Evolutionary conservation across 2,797 vertebrate genomes (phyloP).

Genomic region (Argya squamiceps): DNA sequence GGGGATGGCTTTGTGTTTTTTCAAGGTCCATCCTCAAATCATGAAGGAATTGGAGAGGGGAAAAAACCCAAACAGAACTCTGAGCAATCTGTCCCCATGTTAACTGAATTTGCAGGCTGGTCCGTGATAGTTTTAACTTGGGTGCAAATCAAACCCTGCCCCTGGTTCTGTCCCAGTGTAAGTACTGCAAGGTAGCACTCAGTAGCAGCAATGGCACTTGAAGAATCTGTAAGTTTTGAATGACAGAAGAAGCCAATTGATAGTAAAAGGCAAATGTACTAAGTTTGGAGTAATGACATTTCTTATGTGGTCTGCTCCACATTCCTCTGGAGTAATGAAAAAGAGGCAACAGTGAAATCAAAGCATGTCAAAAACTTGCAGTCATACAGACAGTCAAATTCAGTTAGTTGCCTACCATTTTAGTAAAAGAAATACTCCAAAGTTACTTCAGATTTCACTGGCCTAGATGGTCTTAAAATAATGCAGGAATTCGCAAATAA

Average conservation of each 20-base stretch:
- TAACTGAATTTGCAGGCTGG: not conserved
- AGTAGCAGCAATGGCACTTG: not conserved
- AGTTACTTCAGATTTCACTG: not conserved
- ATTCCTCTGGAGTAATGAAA: not conserved
- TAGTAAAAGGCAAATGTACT: not conserved
- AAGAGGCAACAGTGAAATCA: not conserved
- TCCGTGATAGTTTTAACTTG: not conserved
- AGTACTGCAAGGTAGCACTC: not conserved
- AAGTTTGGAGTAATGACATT: not conserved
- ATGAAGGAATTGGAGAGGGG: accelerated
- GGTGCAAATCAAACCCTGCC: not conserved
- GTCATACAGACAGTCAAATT: not conserved
- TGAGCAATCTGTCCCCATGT: not conserved
- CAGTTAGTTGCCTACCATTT: not conserved
- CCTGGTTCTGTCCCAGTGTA: not conserved
- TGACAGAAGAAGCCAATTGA: not conserved
- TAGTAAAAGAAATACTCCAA: not conserved
- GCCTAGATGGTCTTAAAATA: not conserved
- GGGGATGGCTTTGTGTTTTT: not conserved
- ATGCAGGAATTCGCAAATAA: not conserved
- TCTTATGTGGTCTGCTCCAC: not conserved
- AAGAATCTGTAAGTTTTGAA: not conserved
- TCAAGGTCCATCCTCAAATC: not conserved
- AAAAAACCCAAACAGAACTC: not conserved
- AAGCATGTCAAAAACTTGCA: not conserved